These are phyloP conservation scores for Macrostomum cliftonense DNA, from an alignment of 2,888 invertebrate species.

Conservation along the genomic window DNA sequence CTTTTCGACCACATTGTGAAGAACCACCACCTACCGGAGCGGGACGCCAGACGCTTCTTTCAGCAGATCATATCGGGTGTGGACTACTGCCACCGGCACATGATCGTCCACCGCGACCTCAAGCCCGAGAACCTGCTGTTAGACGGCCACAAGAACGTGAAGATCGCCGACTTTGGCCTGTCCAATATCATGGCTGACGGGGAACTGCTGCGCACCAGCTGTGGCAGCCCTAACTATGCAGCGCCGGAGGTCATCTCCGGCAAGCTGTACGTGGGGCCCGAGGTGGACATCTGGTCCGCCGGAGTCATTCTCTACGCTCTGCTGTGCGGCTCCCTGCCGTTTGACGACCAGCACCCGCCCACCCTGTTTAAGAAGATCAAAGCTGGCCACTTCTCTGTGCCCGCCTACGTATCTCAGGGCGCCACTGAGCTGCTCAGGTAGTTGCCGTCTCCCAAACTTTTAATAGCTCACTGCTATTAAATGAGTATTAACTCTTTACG, in stretches of 20 bases:
- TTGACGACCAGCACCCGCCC: slow-evolving; percentile 40
- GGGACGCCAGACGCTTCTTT: slow-evolving; percentile 72
- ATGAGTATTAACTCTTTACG: too few relatives aligned
- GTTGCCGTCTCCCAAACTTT: too few relatives aligned
- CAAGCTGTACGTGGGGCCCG: slow-evolving; percentile 94
- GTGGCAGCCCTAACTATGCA: slow-evolving; percentile 97
- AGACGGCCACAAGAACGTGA: slow-evolving; percentile 80
- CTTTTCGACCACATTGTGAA: slow-evolving; percentile 98
- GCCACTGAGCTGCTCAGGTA: too few relatives aligned
- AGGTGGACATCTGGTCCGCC: slow-evolving; percentile 98
- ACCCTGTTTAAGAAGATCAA: slow-evolving; percentile 93
- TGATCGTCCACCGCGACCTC: slow-evolving; percentile 94
- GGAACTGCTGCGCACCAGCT: slow-evolving; percentile 87
- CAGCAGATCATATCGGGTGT: slow-evolving; percentile 98
- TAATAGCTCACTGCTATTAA: too few relatives aligned
- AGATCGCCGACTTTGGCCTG: slow-evolving; percentile 76
- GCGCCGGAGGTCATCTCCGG: slow-evolving; percentile 94
- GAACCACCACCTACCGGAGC: slow-evolving; percentile 56
- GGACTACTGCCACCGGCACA: slow-evolving; percentile 95
- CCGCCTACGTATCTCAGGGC: slow-evolving; percentile 64
- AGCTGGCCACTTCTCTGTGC: slow-evolving; percentile 91
- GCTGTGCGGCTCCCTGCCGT: too few relatives aligned
- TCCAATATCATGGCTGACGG: slow-evolving; percentile 99
- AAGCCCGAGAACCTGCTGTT: slow-evolving; percentile 89
- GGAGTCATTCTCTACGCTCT: slow-evolving; percentile 63